phyloP scores from a whole-genome alignment of 1,140 invertebrate genomes.

The Teleopsis dalmanni region DNA sequence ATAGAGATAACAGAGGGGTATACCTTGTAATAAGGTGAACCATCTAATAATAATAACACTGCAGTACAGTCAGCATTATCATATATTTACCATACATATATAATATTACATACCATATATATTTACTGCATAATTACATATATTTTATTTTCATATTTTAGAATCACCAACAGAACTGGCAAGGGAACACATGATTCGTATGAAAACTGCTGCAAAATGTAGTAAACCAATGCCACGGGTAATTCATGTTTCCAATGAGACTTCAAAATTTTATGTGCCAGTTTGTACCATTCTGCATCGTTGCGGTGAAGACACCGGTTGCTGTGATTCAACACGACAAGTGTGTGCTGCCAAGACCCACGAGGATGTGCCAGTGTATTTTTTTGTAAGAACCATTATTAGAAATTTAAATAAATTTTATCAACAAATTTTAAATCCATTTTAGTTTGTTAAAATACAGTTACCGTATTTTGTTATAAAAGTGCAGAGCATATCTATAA shows the following conservation, averaged over 20 bases:
- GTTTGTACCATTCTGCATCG: conserved; percentile 64
- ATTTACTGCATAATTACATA: background rate
- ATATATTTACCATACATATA: too few relatives aligned
- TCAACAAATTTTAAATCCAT: conserved; percentile 4
- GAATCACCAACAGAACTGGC: conserved; percentile 9
- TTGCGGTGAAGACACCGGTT: conserved; percentile 65
- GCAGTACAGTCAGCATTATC: too few relatives aligned
- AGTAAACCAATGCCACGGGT: conserved; percentile 19
- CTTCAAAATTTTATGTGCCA: conserved; percentile 60
- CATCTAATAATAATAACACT: too few relatives aligned
- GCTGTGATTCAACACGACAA: conserved; percentile 53
- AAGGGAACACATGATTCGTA: conserved; percentile 8
- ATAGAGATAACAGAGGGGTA: too few relatives aligned
- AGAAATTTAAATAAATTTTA: too few relatives aligned
- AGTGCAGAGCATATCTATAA: background rate
- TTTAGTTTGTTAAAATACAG: too few relatives aligned
- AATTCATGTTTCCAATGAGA: conserved; percentile 20
- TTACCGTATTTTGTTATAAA: background rate
- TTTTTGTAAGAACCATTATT: conserved; percentile 18
- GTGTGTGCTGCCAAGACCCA: conserved; percentile 48
- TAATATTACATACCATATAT: background rate
- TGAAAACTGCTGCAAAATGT: conserved; percentile 9
- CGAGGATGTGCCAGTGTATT: conserved; percentile 21
- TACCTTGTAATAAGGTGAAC: too few relatives aligned
- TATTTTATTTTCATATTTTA: conserved; percentile 3